phyloP scores from a whole-genome alignment of 2,113 vertebrate genomes.

The Rhabdomys dilectus region DNA sequence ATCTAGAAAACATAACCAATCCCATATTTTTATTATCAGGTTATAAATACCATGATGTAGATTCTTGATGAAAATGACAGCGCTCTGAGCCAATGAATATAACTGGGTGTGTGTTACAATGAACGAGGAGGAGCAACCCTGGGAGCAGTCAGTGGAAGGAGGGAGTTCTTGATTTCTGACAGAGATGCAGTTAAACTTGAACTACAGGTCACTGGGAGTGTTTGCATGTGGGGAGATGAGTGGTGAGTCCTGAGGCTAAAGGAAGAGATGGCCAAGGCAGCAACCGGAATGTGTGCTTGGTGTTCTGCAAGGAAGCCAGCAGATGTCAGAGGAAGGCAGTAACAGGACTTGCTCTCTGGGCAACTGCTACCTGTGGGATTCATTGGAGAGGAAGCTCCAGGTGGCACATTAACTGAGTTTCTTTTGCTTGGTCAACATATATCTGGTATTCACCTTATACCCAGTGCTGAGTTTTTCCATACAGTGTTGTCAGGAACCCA shows the following conservation, averaged over 20 bases:
- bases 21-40: background rate
- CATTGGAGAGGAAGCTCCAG: background rate
- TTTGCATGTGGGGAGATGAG: background rate
- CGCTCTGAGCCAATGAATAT: background rate
- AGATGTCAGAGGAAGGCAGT: background rate
- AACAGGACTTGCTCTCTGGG: background rate
- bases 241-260: background rate
- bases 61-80: background rate
- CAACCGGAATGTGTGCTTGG: too few species aligned
- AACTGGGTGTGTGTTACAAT: accelerated
- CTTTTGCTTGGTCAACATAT: background rate
- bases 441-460: background rate
- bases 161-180: background rate
- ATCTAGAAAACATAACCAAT: background rate
- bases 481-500: background rate
- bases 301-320: background rate
- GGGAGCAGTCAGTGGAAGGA: background rate
- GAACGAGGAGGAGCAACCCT: background rate
- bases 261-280: background rate
- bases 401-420: background rate
- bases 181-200: background rate
- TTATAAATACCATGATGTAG: background rate
- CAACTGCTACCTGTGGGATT: background rate
- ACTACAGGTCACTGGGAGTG: background rate
- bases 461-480: background rate